Evolutionary conservation across 2,797 vertebrate species (phyloP).

Genomic region (Galago senegalensis): DNA sequence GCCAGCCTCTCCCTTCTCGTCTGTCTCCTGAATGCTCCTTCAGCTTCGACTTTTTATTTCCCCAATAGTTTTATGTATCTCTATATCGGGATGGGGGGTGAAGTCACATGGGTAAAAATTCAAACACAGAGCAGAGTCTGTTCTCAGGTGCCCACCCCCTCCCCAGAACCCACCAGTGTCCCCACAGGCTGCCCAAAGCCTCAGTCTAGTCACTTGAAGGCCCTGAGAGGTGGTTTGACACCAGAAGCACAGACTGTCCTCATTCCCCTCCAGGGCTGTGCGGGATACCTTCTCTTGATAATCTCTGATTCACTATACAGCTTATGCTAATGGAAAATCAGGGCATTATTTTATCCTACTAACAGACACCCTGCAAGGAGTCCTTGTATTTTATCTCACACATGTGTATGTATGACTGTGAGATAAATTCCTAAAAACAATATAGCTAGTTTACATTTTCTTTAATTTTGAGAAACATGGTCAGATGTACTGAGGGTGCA

Average conservation of each 20-base stretch:
- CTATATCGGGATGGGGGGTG: too few relatives aligned
- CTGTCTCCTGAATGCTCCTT: background rate
- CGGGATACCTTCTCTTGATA: accelerated
- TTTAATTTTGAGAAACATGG: background rate
- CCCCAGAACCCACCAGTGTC: background rate
- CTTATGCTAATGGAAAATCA: background rate
- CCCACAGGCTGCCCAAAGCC: background rate
- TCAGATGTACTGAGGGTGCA: background rate
- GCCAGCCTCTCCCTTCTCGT: too few relatives aligned
- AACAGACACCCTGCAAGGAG: background rate
- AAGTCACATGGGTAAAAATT: background rate
- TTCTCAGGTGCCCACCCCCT: background rate
- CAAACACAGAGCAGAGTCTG: background rate
- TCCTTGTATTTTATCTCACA: background rate
- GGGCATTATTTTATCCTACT: background rate
- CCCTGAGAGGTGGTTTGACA: too few relatives aligned
- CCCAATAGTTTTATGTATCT: background rate
- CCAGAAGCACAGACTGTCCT: too few relatives aligned
- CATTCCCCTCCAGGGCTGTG: too few relatives aligned
- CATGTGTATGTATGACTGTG: background rate
- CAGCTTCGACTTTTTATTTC: background rate
- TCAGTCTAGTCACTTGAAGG: background rate
- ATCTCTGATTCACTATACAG: too few relatives aligned
- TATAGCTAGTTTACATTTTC: background rate
- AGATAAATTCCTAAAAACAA: background rate